Percentiles rank a stretch among this genome's conserved stretches.
These are phyloP conservation scores for Elephantulus edwardii DNA, from an alignment of 2,113 vertebrate species.

Conservation along the genomic window DNA sequence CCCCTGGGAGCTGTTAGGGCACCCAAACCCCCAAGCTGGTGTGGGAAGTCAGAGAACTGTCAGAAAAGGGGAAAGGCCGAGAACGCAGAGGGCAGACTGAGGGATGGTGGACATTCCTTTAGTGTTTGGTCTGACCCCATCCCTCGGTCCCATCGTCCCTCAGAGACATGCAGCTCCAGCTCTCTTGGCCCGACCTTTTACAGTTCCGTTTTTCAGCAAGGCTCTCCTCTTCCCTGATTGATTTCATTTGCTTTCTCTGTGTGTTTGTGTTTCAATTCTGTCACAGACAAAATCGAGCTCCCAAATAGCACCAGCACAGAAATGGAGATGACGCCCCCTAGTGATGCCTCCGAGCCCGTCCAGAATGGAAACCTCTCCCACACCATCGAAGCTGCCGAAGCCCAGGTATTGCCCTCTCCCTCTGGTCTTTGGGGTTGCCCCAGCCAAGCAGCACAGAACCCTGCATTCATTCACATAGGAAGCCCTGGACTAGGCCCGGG, in stretches of 20 bases:
- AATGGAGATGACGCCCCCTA: conserved; percentile 94
- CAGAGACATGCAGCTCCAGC: neutral
- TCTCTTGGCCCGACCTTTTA: neutral
- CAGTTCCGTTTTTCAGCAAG: neutral
- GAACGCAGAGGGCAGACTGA: accelerated
- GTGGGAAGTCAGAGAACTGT: neutral
- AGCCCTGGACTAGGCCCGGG: too few species aligned
- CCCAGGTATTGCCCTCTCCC: conserved; percentile 69
- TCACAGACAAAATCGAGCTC: conserved; percentile 91
- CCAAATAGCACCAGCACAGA: conserved; percentile 94
- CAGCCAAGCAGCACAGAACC: accelerated
- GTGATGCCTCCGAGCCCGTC: conserved; percentile 89
- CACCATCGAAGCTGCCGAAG: conserved; percentile 69
- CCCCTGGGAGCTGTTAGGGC: neutral
- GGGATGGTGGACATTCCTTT: neutral
- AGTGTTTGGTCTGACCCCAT: neutral
- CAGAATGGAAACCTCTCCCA: conserved; percentile 93
- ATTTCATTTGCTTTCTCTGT: conserved; percentile 50
- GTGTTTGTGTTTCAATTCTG: conserved; percentile 56
- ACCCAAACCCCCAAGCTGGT: neutral
- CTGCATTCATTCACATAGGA: accelerated
- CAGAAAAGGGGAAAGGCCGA: neutral
- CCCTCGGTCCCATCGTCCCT: neutral
- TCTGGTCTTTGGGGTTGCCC: neutral
- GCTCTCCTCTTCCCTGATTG: neutral